phyloP scores from a whole-genome alignment of 1,140 invertebrate genomes.

The Papilio helenus region DNA sequence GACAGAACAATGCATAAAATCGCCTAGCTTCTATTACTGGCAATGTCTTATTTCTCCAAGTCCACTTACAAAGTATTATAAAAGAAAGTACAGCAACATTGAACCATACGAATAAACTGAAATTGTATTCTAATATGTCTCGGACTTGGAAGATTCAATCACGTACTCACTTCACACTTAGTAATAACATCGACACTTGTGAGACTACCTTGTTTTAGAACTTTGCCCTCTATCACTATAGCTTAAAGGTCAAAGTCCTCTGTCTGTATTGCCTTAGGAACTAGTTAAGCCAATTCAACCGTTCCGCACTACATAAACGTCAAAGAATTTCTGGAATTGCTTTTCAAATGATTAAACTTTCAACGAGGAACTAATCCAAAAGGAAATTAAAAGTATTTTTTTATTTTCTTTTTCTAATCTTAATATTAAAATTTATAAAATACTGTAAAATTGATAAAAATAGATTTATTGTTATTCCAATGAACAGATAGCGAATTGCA shows the following conservation, averaged over 20 bases:
- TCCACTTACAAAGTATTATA: slow-evolving; percentile 12
- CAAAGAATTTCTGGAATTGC: slow-evolving; percentile 27
- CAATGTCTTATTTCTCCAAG: background rate
- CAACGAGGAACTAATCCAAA: slow-evolving; percentile 23
- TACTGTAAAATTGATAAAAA: slow-evolving; percentile 10
- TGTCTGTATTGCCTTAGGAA: background rate
- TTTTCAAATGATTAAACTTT: slow-evolving; percentile 22
- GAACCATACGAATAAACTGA: slow-evolving; percentile 14
- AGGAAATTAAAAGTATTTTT: slow-evolving; percentile 16
- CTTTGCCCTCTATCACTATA: background rate
- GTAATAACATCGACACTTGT: slow-evolving; percentile 10
- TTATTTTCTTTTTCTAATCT: no score
- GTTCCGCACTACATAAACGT: slow-evolving; percentile 24
- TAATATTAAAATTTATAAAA: no score
- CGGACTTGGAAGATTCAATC: slow-evolving; percentile 12
- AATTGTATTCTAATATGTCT: slow-evolving; percentile 28
- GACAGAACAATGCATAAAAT: background rate
- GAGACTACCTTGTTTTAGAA: background rate
- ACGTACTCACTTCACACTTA: slow-evolving; percentile 26
- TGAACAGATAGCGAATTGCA: slow-evolving; percentile 9
- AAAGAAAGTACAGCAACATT: slow-evolving; percentile 24
- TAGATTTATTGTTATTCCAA: background rate
- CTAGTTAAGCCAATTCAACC: slow-evolving; percentile 23
- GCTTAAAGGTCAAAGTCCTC: slow-evolving; percentile 9
- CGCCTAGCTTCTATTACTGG: background rate